Conservation (phyloP, 2,797 vertebrate genomes). For the Peromyscus attwateri region DNA sequence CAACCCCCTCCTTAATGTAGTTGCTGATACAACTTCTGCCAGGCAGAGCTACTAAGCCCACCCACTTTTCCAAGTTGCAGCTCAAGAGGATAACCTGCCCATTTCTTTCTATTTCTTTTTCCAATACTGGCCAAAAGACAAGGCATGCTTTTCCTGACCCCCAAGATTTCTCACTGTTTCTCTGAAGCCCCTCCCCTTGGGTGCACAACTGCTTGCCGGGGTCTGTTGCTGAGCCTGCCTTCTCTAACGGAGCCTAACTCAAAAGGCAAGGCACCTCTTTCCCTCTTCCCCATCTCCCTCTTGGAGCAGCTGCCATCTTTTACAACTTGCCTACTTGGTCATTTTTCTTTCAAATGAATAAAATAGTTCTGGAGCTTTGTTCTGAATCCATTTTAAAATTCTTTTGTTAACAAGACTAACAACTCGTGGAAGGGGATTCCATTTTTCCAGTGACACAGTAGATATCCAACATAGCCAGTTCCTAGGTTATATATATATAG, state of each 20-base stretch:
- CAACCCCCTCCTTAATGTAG: fast-evolving
- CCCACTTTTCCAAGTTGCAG: not conserved
- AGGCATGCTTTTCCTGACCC: not conserved
- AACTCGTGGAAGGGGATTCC: not conserved
- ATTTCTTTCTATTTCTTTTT: not conserved
- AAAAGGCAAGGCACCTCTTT: not conserved
- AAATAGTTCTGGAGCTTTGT: not conserved
- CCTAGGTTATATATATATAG: not conserved
- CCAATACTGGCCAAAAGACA: not conserved
- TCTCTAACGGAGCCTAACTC: not conserved
- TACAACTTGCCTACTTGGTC: not conserved
- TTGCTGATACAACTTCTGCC: not conserved
- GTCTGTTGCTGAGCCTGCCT: not conserved
- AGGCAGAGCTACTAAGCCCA: no score
- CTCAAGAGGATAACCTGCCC: not conserved
- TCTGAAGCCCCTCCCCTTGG: not conserved
- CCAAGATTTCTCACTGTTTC: not conserved
- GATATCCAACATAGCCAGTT: not conserved
- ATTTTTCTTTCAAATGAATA: not conserved
- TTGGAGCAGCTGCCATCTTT: not conserved
- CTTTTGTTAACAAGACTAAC: not conserved
- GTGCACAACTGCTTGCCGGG: not conserved
- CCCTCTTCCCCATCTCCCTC: not conserved
- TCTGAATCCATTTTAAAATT: not conserved
- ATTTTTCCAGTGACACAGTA: not conserved